phyloP scores from a whole-genome alignment of 2,888 invertebrate genomes.

The Drosophila subsilvestris region DNA sequence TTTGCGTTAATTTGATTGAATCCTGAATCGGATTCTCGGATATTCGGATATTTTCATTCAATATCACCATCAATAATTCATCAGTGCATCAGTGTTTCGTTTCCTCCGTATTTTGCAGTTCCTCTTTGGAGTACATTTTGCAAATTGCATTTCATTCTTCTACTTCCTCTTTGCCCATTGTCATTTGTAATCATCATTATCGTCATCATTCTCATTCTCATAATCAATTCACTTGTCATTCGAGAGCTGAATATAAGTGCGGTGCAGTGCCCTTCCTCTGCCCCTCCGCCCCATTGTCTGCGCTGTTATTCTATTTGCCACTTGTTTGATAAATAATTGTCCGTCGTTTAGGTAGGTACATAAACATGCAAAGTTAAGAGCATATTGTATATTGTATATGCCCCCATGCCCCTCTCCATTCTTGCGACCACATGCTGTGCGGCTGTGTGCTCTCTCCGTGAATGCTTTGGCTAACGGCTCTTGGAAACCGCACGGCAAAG shows the following conservation, averaged over 20 bases:
- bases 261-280: neutral
- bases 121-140: conserved; percentile 24
- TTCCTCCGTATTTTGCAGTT: conserved; percentile 14
- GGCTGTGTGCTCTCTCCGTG: conserved; percentile 5
- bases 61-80: conserved; percentile 4
- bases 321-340: conserved; percentile 72
- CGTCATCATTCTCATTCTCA: conserved; percentile 51
- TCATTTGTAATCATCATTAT: conserved; percentile 44
- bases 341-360: conserved; percentile 60
- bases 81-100: neutral
- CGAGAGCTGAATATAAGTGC: conserved; percentile 9
- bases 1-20: neutral
- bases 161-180: conserved; percentile 35
- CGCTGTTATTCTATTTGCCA: conserved; percentile 36
- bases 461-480: conserved; percentile 58
- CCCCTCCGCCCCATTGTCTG: neutral
- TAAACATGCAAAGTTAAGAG: conserved; percentile 62
- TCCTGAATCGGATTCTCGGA: neutral
- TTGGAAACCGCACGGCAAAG: conserved; percentile 63
- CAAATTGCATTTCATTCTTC: conserved; percentile 29
- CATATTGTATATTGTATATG: conserved; percentile 46
- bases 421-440: conserved; percentile 71
- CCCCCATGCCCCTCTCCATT: conserved; percentile 5
- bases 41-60: too few species aligned
- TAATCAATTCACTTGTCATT: conserved; percentile 57